These are phyloP conservation scores for Exaiptasia diaphana DNA, from an alignment of 64 coral and sea anemone species.

Conservation along the genomic window DNA sequence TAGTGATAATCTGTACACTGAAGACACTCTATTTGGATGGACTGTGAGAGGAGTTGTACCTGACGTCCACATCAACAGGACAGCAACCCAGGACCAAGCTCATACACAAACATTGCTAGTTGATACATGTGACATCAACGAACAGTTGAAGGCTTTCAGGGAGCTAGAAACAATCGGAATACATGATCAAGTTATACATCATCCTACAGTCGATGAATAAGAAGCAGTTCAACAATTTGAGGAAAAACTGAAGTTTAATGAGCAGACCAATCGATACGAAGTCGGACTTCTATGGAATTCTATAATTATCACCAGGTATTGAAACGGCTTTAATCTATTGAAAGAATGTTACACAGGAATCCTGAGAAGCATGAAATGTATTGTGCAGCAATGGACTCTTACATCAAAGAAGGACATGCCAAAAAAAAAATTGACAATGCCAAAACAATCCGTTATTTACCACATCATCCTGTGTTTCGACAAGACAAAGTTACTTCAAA, in stretches of 20 bases:
- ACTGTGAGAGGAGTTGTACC: not conserved
- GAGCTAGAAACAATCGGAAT: not conserved
- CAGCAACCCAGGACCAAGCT: not conserved
- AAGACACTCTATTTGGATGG: not conserved
- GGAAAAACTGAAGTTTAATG: not conserved
- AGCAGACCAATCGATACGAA: not conserved
- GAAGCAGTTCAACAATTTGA: not conserved
- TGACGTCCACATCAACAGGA: not conserved
- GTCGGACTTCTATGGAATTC: not conserved
- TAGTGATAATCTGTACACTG: not conserved
- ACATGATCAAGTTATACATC: not conserved
- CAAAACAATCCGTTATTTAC: constrained; percentile 1
- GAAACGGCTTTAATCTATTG: not conserved
- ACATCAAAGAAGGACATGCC: not conserved
- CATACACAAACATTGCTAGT: not conserved
- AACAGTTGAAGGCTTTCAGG: not conserved
- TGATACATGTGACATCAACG: no score
- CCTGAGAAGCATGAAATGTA: not conserved
- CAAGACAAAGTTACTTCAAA: constrained; percentile 31
- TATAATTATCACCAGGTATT: not conserved
- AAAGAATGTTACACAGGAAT: not conserved
- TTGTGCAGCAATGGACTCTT: not conserved
- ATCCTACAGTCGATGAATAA: not conserved
- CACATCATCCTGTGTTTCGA: constrained; percentile 13
- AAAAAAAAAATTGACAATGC: not conserved